Conservation (phyloP, 2,797 vertebrate genomes). For the Ptychadena robeensis region DNA sequence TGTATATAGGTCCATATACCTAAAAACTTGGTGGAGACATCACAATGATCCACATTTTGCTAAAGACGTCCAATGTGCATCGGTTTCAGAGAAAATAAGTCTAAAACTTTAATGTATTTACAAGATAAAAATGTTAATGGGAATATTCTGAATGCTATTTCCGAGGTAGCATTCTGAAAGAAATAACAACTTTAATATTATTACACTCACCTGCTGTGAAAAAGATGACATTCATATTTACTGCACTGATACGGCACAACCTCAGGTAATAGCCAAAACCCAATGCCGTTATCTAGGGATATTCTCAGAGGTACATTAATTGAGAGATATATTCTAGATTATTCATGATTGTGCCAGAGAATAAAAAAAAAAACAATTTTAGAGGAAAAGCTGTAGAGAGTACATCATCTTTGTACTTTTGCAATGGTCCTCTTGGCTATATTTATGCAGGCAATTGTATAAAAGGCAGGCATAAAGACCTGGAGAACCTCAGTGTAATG, state of each 20-base stretch:
- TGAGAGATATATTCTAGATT: neutral
- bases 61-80: neutral
- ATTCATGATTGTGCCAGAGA: conserved; percentile 15
- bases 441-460: neutral
- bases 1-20: too few species aligned
- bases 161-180: neutral
- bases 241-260: conserved; percentile 21
- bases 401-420: neutral
- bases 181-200: conserved; percentile 19
- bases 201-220: conserved; percentile 10
- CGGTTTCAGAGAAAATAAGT: neutral
- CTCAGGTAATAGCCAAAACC: conserved; percentile 12
- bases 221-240: conserved; percentile 25
- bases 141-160: conserved; percentile 1
- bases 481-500: neutral
- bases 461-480: neutral
- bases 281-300: neutral
- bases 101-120: neutral
- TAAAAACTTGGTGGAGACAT: too few species aligned
- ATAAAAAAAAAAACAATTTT: too few species aligned
- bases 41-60: too few species aligned
- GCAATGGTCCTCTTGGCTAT: neutral
- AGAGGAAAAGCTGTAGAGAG: neutral
- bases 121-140: neutral
- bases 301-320: neutral